Conservation (phyloP, 2,888 invertebrate species). For the Scaptomyza caliginosa region DNA sequence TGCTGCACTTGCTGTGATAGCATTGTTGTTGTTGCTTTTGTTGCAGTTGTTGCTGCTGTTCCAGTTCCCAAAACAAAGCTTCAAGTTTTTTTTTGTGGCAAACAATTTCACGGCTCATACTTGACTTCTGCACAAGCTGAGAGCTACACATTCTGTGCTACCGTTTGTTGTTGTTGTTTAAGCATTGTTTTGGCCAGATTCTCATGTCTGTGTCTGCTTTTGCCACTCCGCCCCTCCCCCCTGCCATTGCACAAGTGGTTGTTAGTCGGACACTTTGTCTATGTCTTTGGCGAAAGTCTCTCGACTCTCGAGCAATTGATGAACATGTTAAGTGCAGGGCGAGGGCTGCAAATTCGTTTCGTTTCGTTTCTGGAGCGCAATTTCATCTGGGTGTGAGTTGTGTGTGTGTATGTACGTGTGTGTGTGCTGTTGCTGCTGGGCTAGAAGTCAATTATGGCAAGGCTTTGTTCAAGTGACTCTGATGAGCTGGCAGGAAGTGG, state of each 20-base stretch:
- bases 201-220: constrained; percentile 47
- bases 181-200: constrained; percentile 44
- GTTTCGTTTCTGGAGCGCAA: constrained; percentile 54
- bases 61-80: constrained; percentile 49
- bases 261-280: constrained; percentile 66
- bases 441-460: constrained; percentile 70
- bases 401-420: constrained; percentile 18
- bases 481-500: constrained; percentile 53
- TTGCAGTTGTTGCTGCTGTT: constrained; percentile 16
- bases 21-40: constrained; percentile 13
- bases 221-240: background rate
- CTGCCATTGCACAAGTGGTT: constrained; percentile 24
- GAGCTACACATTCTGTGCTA: constrained; percentile 2
- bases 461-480: constrained; percentile 68
- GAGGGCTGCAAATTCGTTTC: constrained; percentile 61
- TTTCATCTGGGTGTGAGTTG: constrained; percentile 20
- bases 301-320: constrained; percentile 68
- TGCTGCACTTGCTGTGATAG: constrained; percentile 38
- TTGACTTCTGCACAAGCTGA: constrained; percentile 35
- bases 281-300: constrained; percentile 57
- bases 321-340: constrained; percentile 77
- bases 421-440: constrained; percentile 29
- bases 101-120: constrained; percentile 56
- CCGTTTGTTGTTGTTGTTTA: constrained; percentile 31
- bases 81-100: constrained; percentile 45